Base-by-base conservation (phyloP, 23 tunicate genomes). In the Phallusia fumigata region DNA sequence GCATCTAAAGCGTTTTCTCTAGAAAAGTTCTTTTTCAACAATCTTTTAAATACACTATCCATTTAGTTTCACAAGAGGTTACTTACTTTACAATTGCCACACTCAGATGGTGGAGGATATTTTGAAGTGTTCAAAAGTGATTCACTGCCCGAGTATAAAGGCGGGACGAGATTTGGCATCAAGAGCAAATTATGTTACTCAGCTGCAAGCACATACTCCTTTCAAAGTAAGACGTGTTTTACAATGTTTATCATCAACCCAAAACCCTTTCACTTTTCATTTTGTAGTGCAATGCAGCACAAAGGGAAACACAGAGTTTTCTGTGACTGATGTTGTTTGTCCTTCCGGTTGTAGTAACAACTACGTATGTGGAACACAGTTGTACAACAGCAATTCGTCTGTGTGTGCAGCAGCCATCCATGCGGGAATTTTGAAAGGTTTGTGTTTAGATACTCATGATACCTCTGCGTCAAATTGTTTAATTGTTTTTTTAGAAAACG, bases 301-400 rank as follows among this genome's bases (percentile, higher is more conserved):
- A 58, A 24, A 21, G 13, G 69, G 69, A 21, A 58, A 58, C 69
- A 11, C 69, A 5, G 69, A 58, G 3, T 24, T 21, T 24, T 58
- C 69, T 6, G 69, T 58, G 28, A 58, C 69, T 22, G 69, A 58
- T 6, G 69, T 58, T 58, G 26, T 6, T 58, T 58, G 69, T 58
- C 69, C 69, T 21, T 22, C 69, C 13, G 69, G 69, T 58, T 58
- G 69, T 24, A 1, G 28, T 21, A 1, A 11, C 26, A 58, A 58
- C 69, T 58, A 58, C 28, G 69, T 58, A 3, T 58, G 69, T 58
- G 69, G 69, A 16, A 58, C 69, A 22, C 8, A 58, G 8, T 58
- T 58, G 69, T 58, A 58, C 69, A 58, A 24, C 69, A 58, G 69
- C 69, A 58, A 58, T 58, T 58, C 69, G 28, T 58, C 69, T 22